Evolutionary conservation across 2,888 invertebrate genomes (phyloP), one percentile per base, ranked within the genome.

Genomic region (Eupithecia dodoneata): DNA sequence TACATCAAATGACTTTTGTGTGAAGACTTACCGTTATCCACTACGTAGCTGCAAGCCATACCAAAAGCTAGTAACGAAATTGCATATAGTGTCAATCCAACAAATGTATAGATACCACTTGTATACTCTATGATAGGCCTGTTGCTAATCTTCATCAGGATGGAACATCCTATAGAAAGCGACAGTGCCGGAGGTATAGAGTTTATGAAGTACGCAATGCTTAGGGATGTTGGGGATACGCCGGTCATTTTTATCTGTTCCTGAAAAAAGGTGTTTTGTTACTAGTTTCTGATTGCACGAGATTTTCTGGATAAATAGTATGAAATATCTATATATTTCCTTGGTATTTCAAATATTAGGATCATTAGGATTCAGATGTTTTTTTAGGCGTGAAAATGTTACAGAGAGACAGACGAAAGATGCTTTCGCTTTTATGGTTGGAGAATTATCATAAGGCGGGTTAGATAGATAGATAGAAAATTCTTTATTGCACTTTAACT

Each of bases 11-110:
- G 30, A 30, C 30, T 30, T 30, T 30, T 30, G 30, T 30, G 30
- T 30, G 30, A n/a, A 63, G 9, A 63, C 63, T 63, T 10, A 63
- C 63, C 7, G 10, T 0, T 30, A 63, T 63, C 7, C 6, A n/a
- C 63, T 3, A 63, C 0, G 30, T 63, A 63, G 63, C 63, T 30
- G 63, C n/a, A 63, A 2, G 63, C 30, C 71, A 83, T 15, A 74
- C 47, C 45, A 7, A 83, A 83, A 69, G 30, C 41, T 47, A 44
- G 2, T 15, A 59, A 5, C 9, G 42, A 59, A 2, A 30, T 10
- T 6, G 30, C 63, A 30, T 63, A 63, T 9, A 63, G 63, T 30
- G 10, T 10, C 63, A 63, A 30, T 9, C 5, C 30, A 0, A 63
- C 2, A n/a, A 18, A 63, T n/a, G 30, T 30, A 30, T 9, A 30